Base-by-base conservation (phyloP, 2,113 vertebrate species). In the Physeter macrocephalus region DNA sequence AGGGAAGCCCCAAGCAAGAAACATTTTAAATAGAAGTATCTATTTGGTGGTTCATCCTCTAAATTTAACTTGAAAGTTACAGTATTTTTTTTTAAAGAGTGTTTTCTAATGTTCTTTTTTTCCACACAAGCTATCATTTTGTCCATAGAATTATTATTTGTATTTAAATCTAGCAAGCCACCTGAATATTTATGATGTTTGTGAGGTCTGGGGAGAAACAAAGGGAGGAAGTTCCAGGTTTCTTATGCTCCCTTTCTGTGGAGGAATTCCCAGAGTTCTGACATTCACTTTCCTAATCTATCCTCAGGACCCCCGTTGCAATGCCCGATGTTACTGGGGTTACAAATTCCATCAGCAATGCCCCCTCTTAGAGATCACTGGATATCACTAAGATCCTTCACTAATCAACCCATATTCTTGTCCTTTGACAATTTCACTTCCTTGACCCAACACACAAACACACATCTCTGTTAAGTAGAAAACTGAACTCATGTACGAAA, bases 141-240 rank as follows among this genome's bases (percentile, higher is more conserved):
- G 21, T 78, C 34, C 34, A n/a, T 20, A 81, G 29, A 84, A 13
- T 46, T 83, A 39, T 49, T 85, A 67, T 66, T 95, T 85, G 57
- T 57, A 75, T 95, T 81, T 93, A n/a, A 93, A 90, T 92, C 61
- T 83, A 88, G 54, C 64, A 69, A 93, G 31, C 34, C 46, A 15
- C 34, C 21, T 46, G n/a, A 18, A 39, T 88, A 88, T 94, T 92
- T 78, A 77, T 21, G 43, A 78, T 52, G 3, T 57, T 61, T 31
- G 25, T 66, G 31, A 83, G 17, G 6, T 85, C 81, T 94, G 29
- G 14, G n/a, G 29, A 91, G 90, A 85, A 88, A 92, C 4, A 54
- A 36, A 43, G 25, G 1, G 31, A 92, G 13, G 0, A n/a, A 62
- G 62, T 25, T 41, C 27, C 20, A 31, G 34, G 6, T 49, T 95